Evolutionary conservation across 2,797 vertebrate genomes (phyloP), one percentile per base, ranked within the genome.

Genomic region (Geotrypetes seraphini): DNA sequence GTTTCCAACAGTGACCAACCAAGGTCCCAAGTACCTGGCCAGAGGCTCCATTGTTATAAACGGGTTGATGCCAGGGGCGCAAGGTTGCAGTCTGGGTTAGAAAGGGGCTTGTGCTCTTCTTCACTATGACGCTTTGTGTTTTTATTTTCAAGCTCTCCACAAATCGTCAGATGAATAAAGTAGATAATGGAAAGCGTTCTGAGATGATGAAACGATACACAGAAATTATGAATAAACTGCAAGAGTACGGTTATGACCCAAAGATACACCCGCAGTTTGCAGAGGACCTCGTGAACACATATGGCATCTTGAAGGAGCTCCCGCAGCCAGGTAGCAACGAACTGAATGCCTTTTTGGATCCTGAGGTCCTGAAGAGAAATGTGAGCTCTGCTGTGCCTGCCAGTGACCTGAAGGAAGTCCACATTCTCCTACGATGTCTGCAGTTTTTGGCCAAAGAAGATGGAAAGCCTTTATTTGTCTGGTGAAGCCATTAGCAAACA

Each of bases 211-310:
- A 70, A 36, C 69, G 69, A 16, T 43, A 68, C 10, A 11, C 8
- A 5, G 36, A 53, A 6, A 45, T 83, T 6, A 63, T 60, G 62
- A 34, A 58, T 11, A 31, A 6, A 4, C 40, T 83, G 30, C 32
- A 28, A 14, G 27, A 39, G 25, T 31, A 63, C 0, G 74, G 73
- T 3, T 82, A 74, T 34, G 66, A 53, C 32, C 5, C 8, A 10
- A 8, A 20, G 2, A 47, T 74, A 16, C 79, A 81, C 28, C 63
- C 74, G 8, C 2, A 8, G 8, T 72, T 84, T 39, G 36, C 46
- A 1, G 76, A 82, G 33, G 63, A 70, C 13, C 28, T 81, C 9
- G 37, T 81, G 32, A 81, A 81, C 58, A 53, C 48, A n/a, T 83
- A 61, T 2, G 73, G 77, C 25, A 63, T 80, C 40, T 50, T 81